Conservation (phyloP, 2,888 invertebrate species). For the Chloromyia formosa region DNA sequence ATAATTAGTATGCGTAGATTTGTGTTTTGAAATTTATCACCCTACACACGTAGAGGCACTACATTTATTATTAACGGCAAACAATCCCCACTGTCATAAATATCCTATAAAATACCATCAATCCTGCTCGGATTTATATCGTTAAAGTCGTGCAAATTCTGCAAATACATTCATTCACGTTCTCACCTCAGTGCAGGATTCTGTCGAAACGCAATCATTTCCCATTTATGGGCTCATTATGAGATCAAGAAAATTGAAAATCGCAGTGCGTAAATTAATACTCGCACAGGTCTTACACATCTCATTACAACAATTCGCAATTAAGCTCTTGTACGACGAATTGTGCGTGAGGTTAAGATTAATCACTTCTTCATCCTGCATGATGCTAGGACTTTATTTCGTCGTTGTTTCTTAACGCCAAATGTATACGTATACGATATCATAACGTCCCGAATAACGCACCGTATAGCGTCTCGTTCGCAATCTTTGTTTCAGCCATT, state of each 20-base stretch:
- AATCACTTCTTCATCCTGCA: constrained; percentile 37
- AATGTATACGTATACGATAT: neutral
- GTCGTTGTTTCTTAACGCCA: neutral
- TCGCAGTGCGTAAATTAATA: constrained; percentile 40
- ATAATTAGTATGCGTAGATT: too few species aligned
- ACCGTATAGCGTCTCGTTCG: neutral
- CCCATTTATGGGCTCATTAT: constrained; percentile 29
- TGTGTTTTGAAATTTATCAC: too few species aligned
- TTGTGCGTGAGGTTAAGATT: constrained; percentile 38
- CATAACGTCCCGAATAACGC: neutral
- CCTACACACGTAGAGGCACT: too few species aligned
- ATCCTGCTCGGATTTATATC: neutral
- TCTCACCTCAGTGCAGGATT: constrained; percentile 1
- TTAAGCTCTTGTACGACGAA: constrained; percentile 37
- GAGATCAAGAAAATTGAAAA: constrained; percentile 39
- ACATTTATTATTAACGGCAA: too few species aligned
- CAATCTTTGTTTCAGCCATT: constrained; percentile 1
- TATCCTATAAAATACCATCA: neutral
- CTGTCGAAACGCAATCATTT: constrained; percentile 21
- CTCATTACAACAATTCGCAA: constrained; percentile 42
- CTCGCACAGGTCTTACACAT: constrained; percentile 34
- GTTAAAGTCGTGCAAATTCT: constrained; percentile 19
- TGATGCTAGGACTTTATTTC: constrained; percentile 24
- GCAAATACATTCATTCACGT: neutral
- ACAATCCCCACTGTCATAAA: too few species aligned